phyloP scores from a whole-genome alignment of 2,888 invertebrate species.

The Cryptocheilus praepositus region DNA sequence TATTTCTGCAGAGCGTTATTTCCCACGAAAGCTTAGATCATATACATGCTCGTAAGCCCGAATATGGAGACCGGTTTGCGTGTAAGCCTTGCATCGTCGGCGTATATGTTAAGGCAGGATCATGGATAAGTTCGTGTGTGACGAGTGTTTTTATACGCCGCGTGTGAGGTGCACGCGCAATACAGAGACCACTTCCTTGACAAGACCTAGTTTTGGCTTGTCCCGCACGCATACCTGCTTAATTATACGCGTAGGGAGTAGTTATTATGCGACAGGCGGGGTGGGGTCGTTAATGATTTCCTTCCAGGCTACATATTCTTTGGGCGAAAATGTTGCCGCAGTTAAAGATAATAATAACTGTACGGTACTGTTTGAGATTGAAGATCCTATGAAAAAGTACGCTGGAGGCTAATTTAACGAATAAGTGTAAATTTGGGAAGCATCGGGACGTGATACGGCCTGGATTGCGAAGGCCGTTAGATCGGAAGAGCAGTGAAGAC shows the following conservation, averaged over 20 bases:
- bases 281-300: too few species aligned
- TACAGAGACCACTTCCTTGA: conserved; percentile 43
- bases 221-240: conserved; percentile 22
- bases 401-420: too few species aligned
- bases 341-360: too few species aligned
- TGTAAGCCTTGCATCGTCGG: conserved; percentile 4
- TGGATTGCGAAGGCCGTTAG: too few species aligned
- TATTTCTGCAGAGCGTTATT: conserved; percentile 27
- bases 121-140: not conserved
- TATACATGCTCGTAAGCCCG: conserved; percentile 27
- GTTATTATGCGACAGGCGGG: too few species aligned
- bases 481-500: too few species aligned
- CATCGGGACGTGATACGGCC: too few species aligned
- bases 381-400: too few species aligned
- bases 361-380: too few species aligned
- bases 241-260: conserved; percentile 1
- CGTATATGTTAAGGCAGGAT: not conserved
- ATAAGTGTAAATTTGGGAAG: too few species aligned
- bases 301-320: too few species aligned
- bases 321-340: too few species aligned
- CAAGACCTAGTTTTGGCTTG: conserved; percentile 51
- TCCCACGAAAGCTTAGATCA: conserved; percentile 28
- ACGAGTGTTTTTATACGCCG: not conserved
- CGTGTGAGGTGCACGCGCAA: not conserved
- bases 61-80: not conserved